phyloP scores from a whole-genome alignment of 2,888 invertebrate genomes.

The Nephrocerus scutellatus region DNA sequence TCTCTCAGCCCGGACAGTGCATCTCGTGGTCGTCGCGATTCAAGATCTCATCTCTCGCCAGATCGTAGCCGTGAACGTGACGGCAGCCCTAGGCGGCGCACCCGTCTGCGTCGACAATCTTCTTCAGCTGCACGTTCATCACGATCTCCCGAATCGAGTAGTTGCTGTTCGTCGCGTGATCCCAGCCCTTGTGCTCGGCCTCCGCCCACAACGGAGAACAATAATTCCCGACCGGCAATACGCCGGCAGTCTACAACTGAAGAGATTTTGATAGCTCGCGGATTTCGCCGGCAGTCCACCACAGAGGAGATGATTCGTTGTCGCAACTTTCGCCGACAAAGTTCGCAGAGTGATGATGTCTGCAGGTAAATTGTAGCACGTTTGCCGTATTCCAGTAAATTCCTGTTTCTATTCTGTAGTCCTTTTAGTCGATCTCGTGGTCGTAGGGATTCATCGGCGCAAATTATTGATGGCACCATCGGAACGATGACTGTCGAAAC shows the following conservation, averaged over 20 bases:
- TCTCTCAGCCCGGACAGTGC: constrained; percentile 88
- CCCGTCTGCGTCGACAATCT: constrained; percentile 70
- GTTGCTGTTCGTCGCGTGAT: constrained; percentile 72
- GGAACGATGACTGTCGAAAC: constrained; percentile 91
- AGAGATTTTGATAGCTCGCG: constrained; percentile 83
- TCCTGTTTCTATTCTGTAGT: too few relatives aligned
- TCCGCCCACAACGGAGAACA: constrained; percentile 49
- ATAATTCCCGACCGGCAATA: constrained; percentile 64
- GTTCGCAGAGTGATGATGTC: constrained; percentile 81
- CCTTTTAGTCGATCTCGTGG: constrained; percentile 39
- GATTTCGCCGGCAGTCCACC: constrained; percentile 82
- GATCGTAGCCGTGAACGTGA: constrained; percentile 75
- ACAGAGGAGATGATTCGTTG: constrained; percentile 91
- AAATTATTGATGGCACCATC: constrained; percentile 85
- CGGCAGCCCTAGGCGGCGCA: constrained; percentile 66
- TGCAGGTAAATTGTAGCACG: constrained; percentile 49
- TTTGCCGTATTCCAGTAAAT: too few relatives aligned
- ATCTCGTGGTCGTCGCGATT: constrained; percentile 65
- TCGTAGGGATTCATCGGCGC: constrained; percentile 71
- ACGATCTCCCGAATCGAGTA: constrained; percentile 65
- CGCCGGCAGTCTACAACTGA: constrained; percentile 85
- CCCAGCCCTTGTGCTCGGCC: constrained; percentile 71
- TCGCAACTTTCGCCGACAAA: constrained; percentile 82
- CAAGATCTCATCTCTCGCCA: constrained; percentile 70
- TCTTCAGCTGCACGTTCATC: constrained; percentile 64